Evolutionary conservation across 92 coral and sea anemone genomes (phyloP).

Genomic region (Epizoanthus stellaris): DNA sequence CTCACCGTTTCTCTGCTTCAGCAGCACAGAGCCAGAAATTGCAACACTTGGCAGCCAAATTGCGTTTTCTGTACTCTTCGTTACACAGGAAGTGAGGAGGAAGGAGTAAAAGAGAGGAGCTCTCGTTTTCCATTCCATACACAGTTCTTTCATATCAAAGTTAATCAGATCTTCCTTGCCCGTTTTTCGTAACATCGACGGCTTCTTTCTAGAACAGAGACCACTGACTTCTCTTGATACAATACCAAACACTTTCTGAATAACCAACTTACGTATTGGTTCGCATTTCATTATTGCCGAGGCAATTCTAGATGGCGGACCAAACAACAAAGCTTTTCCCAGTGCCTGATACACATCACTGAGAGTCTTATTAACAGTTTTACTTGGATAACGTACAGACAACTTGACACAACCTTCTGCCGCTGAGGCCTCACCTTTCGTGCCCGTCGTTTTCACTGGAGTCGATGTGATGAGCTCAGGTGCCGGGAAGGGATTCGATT

Average conservation of each 20-base stretch:
- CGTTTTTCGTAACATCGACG: slow-evolving; percentile 48
- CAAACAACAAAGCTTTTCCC: slow-evolving; percentile 64
- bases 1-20: slow-evolving; percentile 76
- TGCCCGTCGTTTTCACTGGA: no score
- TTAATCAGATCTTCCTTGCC: slow-evolving; percentile 54
- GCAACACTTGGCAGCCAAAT: slow-evolving; percentile 78
- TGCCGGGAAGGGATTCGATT: neutral
- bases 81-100: slow-evolving; percentile 41
- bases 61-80: slow-evolving; percentile 21
- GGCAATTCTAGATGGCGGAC: slow-evolving; percentile 60
- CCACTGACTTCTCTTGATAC: slow-evolving; percentile 49
- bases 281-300: slow-evolving; percentile 58
- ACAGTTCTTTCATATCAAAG: slow-evolving; percentile 44
- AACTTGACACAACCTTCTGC: slow-evolving; percentile 4
- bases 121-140: slow-evolving; percentile 71
- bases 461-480: no score
- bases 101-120: slow-evolving; percentile 75
- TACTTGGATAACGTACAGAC: slow-evolving; percentile 50
- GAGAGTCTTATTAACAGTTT: slow-evolving; percentile 50
- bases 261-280: slow-evolving; percentile 40
- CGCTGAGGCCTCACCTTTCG: no score
- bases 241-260: slow-evolving; percentile 46
- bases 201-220: slow-evolving; percentile 63
- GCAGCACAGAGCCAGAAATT: slow-evolving; percentile 69
- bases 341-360: slow-evolving; percentile 30